Evolutionary conservation across 2,888 invertebrate species (phyloP), one percentile per base, ranked within the genome.

Genomic region (Epistrophella euchroma): DNA sequence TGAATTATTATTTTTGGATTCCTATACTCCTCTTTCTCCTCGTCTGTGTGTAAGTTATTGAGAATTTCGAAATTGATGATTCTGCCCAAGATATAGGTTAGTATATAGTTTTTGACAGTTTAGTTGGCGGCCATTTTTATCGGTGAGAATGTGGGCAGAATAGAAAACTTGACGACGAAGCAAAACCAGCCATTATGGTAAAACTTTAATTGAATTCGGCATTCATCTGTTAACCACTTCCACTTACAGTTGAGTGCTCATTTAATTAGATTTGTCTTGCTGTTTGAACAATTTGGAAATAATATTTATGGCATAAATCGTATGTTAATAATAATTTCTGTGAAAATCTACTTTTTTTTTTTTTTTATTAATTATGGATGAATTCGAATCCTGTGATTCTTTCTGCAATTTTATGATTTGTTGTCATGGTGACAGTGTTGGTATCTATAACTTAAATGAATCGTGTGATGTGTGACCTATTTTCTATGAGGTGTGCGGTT

Each of bases 1-100:
- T 79, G 79, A 84, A 84, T 84, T 79, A 79, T 84, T 84, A 84
- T 84, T 84, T 84, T 79, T 75, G 79, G 75, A 43, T 75, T 78
- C 60, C 50, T 2, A 11, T 2, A 15, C 35, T 1, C n/a, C n/a
- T 2, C 15, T 5, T 0, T 45, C 17, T 2, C n/a, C 2, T 7
- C 7, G 9, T 17, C 17, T 5, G 9, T 37, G 1, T 2, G 0
- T n/a, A 5, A 1, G 45, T 45, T 3, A 15, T 25, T 25, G 35
- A 28, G 13, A 19, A 52, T 25, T 56, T 43, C 11, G 32, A 9
- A 32, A 56, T 45, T 19, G 28, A 78, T 73, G 52, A 55, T 58
- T 17, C 13, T 66, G 71, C 32, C 64, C 64, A 58, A 19, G 37
- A 32, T 17, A 19, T 37, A 37, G 11, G 4, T n/a, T n/a, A n/a